These are phyloP conservation scores for Cacatua alba DNA, from an alignment of 2,113 vertebrate genomes.

Conservation along the genomic window DNA sequence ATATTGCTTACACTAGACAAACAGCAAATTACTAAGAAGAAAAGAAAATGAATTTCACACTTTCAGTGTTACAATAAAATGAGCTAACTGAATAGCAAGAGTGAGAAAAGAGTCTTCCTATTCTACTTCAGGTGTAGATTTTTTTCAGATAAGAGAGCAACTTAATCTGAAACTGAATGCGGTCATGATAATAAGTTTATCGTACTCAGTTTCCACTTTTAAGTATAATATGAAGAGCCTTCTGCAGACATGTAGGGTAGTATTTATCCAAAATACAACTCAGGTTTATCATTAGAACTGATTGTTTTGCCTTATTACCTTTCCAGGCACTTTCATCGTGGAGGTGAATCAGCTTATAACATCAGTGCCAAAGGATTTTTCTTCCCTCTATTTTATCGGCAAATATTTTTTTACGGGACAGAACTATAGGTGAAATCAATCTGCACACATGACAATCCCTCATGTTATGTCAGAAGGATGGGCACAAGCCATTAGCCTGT, in stretches of 20 bases:
- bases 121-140: not conserved
- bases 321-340: not conserved
- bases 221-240: not conserved
- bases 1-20: not conserved
- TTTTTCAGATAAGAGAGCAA: not conserved
- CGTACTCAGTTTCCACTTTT: not conserved
- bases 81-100: not conserved
- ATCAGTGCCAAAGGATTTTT: slow-evolving; percentile 31
- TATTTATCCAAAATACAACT: slow-evolving; percentile 34
- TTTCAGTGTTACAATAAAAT: not conserved
- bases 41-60: not conserved
- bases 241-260: not conserved
- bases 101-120: not conserved
- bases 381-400: slow-evolving; percentile 46
- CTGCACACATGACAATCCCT: not conserved
- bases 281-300: slow-evolving; percentile 34
- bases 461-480: slow-evolving; percentile 7
- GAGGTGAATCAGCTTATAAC: slow-evolving; percentile 43
- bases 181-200: not conserved
- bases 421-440: slow-evolving; percentile 34
- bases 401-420: slow-evolving; percentile 47
- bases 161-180: not conserved
- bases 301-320: slow-evolving; percentile 14
- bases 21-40: not conserved
- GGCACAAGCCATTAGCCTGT: slow-evolving; percentile 29